Conservation (phyloP, 2,113 vertebrate genomes). For the Erythrolamprus reginae region DNA sequence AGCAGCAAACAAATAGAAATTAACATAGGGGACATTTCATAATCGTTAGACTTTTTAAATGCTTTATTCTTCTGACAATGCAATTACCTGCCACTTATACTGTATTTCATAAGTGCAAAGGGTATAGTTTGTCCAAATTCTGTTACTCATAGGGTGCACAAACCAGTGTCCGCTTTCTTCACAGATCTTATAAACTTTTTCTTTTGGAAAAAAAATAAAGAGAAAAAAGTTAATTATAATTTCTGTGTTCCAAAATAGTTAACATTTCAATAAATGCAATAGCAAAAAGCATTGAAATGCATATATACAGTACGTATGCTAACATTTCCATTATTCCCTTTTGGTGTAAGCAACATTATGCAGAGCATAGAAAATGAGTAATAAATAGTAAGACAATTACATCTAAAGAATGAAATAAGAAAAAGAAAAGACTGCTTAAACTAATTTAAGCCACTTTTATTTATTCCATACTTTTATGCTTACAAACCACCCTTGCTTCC, state of each 20-base stretch:
- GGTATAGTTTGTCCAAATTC: conserved; percentile 94
- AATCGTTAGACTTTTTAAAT: background rate
- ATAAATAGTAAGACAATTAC: background rate
- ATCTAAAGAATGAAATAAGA: background rate
- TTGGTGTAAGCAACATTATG: background rate
- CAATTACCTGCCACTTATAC: conserved; percentile 81
- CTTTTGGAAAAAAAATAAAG: conserved; percentile 58
- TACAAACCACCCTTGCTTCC: background rate
- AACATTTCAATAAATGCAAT: background rate
- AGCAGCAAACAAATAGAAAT: background rate
- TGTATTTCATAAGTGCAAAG: conserved; percentile 79
- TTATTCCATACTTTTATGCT: background rate
- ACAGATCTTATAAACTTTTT: conserved; percentile 93
- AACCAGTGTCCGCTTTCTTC: conserved; percentile 87
- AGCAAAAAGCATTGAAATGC: background rate
- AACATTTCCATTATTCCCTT: background rate
- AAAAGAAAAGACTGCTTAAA: background rate
- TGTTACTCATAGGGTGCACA: conserved; percentile 87
- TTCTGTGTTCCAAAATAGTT: background rate
- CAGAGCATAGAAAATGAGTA: background rate
- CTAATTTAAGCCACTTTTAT: background rate
- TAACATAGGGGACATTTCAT: background rate
- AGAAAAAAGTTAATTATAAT: background rate
- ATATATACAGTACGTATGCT: background rate
- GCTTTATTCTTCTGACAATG: background rate